Conservation (phyloP, 1,140 invertebrate species). For the Magallana angulata region DNA sequence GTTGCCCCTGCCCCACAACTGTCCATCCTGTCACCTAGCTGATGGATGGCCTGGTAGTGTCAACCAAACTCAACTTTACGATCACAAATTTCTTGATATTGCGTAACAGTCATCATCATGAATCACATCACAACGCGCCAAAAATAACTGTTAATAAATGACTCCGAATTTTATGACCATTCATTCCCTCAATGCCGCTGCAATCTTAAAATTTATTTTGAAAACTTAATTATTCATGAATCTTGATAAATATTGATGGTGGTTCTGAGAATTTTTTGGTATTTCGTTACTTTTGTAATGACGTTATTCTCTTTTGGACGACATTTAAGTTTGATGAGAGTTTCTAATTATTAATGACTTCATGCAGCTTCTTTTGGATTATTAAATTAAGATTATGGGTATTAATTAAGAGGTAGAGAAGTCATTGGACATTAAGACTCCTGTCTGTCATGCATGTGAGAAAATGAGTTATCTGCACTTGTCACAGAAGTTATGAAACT, state of each 20-base stretch:
- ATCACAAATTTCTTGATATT: background rate
- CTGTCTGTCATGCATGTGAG: background rate
- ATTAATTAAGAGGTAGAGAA: background rate
- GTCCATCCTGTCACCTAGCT: background rate
- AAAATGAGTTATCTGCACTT: background rate
- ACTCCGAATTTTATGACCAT: background rate
- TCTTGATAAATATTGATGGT: background rate
- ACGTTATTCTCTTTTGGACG: background rate
- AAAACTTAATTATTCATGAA: background rate
- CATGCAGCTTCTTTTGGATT: background rate
- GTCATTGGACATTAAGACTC: constrained; percentile 9
- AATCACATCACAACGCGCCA: background rate
- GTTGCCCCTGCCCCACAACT: background rate
- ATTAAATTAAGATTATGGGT: background rate
- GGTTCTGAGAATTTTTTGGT: background rate
- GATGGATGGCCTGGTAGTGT: background rate
- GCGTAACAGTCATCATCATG: background rate
- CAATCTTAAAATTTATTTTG: background rate
- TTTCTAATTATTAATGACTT: background rate
- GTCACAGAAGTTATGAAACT: background rate
- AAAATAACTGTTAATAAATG: constrained; percentile 14
- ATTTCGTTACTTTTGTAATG: background rate
- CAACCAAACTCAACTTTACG: background rate
- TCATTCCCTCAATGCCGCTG: background rate
- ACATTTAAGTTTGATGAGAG: background rate